Evolutionary conservation across 2,113 vertebrate species (phyloP).

Genomic region (Triplophysa dalaica): DNA sequence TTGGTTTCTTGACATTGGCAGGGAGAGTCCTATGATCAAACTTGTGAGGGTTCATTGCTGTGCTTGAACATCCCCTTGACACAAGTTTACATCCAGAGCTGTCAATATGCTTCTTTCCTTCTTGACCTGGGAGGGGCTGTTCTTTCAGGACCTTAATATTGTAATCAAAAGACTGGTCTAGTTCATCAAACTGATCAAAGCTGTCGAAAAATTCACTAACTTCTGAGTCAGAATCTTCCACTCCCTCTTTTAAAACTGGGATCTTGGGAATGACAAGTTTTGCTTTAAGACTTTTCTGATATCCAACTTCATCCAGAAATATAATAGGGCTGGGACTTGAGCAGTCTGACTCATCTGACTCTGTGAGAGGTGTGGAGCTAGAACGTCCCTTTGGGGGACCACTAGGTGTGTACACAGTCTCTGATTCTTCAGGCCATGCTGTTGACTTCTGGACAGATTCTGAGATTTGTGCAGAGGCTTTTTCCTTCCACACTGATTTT

Average conservation of each 20-base stretch:
- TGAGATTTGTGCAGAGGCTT: constrained; percentile 69
- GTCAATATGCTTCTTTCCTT: constrained; percentile 70
- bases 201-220: constrained; percentile 99
- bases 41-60: constrained; percentile 90
- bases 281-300: constrained; percentile 93
- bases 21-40: constrained; percentile 88
- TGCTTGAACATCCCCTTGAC: constrained; percentile 69
- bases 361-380: constrained; percentile 77
- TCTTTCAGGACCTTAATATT: constrained; percentile 65
- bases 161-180: constrained; percentile 80
- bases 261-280: constrained; percentile 94
- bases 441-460: constrained; percentile 78
- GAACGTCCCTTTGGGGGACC: constrained; percentile 68
- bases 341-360: constrained; percentile 93
- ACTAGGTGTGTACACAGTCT: constrained; percentile 81
- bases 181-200: constrained; percentile 95
- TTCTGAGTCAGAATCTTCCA: constrained; percentile 98
- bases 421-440: constrained; percentile 74
- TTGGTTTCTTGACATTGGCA: constrained; percentile 92
- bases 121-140: constrained; percentile 66
- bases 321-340: constrained; percentile 97
- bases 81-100: constrained; percentile 67
- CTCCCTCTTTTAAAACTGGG: constrained; percentile 86
- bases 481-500: constrained; percentile 71
- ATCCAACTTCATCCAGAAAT: constrained; percentile 96